A percentile compares a stretch with the other conserved stretches of the same genome.
Evolutionary conservation across 2,797 vertebrate genomes (phyloP).

Genomic region (Urosaurus nigricauda): DNA sequence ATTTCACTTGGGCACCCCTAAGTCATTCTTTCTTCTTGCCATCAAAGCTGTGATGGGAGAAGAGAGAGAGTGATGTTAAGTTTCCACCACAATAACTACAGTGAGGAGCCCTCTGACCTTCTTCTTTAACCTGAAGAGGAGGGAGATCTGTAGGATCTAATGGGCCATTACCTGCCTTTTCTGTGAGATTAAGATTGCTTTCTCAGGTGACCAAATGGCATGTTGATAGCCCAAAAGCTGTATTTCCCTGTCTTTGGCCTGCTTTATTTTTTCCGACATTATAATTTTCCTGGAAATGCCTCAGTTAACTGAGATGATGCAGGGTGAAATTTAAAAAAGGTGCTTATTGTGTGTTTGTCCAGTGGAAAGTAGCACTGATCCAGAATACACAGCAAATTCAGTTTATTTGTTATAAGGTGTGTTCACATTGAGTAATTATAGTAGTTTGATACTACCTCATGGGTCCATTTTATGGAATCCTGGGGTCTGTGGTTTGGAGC

Average conservation of each 20-base stretch:
- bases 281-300: not conserved
- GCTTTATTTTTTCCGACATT: not conserved
- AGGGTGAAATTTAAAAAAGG: not conserved
- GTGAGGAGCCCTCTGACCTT: not conserved
- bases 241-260: not conserved
- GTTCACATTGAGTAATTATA: no score
- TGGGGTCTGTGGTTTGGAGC: no score
- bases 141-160: not conserved
- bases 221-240: not conserved
- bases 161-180: not conserved
- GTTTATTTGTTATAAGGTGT: not conserved
- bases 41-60: not conserved
- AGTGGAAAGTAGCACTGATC: not conserved
- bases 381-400: not conserved
- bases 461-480: no score
- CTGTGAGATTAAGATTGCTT: not conserved
- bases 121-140: not conserved
- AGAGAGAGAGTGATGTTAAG: not conserved
- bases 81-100: not conserved
- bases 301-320: not conserved
- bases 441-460: no score
- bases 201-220: not conserved
- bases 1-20: no score
- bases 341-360: not conserved
- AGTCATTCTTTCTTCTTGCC: no score